These are phyloP conservation scores for Aphidius ervi DNA, from an alignment of 1,140 invertebrate species.

Conservation along the genomic window DNA sequence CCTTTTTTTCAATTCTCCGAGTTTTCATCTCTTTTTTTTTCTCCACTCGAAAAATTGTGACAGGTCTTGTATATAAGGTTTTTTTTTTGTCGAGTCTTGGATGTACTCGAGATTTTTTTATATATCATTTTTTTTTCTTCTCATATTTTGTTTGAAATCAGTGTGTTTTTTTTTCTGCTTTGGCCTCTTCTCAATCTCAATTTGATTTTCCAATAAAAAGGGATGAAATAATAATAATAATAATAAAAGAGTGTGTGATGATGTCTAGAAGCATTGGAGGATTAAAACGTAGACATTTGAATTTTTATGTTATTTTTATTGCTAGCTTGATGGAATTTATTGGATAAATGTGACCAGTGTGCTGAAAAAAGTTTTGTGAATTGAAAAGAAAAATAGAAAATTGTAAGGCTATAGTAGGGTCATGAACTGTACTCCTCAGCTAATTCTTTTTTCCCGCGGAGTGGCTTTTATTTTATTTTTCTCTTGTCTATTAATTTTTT, in stretches of 20 bases:
- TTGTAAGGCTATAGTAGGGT: conserved; percentile 11
- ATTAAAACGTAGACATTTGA: conserved; percentile 3
- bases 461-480: conserved; percentile 25
- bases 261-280: background rate
- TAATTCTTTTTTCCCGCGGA: conserved; percentile 38
- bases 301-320: background rate
- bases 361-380: conserved; percentile 13
- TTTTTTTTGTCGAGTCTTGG: no score
- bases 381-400: conserved; percentile 19
- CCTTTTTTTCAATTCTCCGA: conserved; percentile 6
- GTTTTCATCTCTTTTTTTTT: no score
- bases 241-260: no score
- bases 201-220: no score
- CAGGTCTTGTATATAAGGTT: no score
- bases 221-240: no score
- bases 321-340: background rate
- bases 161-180: no score
- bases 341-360: conserved; percentile 9
- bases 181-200: no score
- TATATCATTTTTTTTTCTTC: no score
- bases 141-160: no score
- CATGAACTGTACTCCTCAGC: conserved; percentile 23
- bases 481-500: conserved; percentile 13
- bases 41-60: no score
- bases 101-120: no score